phyloP scores from a whole-genome alignment of 1,140 invertebrate species.

The Eciton burchellii region DNA sequence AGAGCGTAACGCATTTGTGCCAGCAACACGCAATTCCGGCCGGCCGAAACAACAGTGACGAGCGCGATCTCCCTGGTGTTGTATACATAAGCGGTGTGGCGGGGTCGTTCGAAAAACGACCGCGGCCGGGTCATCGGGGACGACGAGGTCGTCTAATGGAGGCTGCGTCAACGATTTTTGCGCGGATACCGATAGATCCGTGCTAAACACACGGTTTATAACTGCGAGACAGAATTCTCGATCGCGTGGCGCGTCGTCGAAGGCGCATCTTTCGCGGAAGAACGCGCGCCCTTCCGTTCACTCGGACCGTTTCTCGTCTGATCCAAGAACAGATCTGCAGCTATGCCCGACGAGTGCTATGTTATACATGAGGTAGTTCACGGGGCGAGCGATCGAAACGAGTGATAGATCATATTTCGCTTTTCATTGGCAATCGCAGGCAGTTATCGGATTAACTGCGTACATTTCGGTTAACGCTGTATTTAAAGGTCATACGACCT shows the following conservation, averaged over 20 bases:
- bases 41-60: slow-evolving; percentile 56
- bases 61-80: neutral
- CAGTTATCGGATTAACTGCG: too few relatives aligned
- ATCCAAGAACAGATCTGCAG: too few relatives aligned
- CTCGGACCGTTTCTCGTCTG: too few relatives aligned
- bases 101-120: slow-evolving; percentile 57
- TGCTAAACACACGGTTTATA: slow-evolving; percentile 51
- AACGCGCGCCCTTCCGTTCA: too few relatives aligned
- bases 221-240: slow-evolving; percentile 10
- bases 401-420: too few relatives aligned
- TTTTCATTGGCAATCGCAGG: too few relatives aligned
- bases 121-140: slow-evolving; percentile 49
- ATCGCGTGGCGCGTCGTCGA: neutral
- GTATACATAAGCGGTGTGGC: too few relatives aligned
- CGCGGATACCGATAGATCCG: slow-evolving; percentile 55
- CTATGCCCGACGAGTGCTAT: too few relatives aligned
- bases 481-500: too few relatives aligned
- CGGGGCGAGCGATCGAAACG: too few relatives aligned
- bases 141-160: slow-evolving; percentile 37
- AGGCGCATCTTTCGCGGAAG: neutral
- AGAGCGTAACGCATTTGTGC: slow-evolving; percentile 62
- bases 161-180: slow-evolving; percentile 52
- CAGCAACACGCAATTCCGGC: slow-evolving; percentile 57
- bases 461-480: too few relatives aligned
- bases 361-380: too few relatives aligned